phyloP scores from a whole-genome alignment of 2,888 invertebrate genomes.

The Myopa tessellatipennis region DNA sequence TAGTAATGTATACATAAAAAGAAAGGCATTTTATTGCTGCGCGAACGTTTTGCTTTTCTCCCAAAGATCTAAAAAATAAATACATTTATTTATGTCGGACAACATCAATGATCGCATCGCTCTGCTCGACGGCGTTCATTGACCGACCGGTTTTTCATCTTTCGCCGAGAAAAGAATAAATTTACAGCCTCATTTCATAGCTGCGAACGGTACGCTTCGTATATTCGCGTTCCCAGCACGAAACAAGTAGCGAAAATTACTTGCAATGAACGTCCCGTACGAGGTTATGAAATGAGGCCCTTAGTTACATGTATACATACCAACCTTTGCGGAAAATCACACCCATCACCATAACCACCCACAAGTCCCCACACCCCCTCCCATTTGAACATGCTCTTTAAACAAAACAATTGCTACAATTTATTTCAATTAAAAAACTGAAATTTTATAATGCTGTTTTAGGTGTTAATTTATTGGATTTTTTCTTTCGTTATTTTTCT shows the following conservation, averaged over 20 bases:
- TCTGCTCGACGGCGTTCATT: neutral
- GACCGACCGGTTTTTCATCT: neutral
- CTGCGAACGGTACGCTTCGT: too few species aligned
- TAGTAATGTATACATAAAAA: too few species aligned
- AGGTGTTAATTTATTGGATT: constrained; percentile 24
- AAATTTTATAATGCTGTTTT: constrained; percentile 10
- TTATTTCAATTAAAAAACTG: neutral
- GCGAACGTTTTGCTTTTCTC: neutral
- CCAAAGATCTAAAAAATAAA: too few species aligned
- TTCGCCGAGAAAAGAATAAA: neutral
- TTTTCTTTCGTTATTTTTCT: constrained; percentile 4
- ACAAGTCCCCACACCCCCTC: too few species aligned
- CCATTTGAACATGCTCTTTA: neutral
- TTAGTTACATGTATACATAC: too few species aligned
- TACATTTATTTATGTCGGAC: neutral
- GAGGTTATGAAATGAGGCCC: too few species aligned
- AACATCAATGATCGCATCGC: neutral
- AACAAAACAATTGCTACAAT: neutral
- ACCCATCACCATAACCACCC: neutral
- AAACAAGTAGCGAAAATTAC: too few species aligned
- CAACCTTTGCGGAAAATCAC: neutral
- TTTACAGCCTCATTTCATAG: neutral
- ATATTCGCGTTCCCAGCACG: too few species aligned
- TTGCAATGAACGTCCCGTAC: too few species aligned
- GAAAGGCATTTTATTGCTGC: too few species aligned